phyloP scores from a whole-genome alignment of 64 coral and sea anemone species.

The Pachyseris speciosa region DNA sequence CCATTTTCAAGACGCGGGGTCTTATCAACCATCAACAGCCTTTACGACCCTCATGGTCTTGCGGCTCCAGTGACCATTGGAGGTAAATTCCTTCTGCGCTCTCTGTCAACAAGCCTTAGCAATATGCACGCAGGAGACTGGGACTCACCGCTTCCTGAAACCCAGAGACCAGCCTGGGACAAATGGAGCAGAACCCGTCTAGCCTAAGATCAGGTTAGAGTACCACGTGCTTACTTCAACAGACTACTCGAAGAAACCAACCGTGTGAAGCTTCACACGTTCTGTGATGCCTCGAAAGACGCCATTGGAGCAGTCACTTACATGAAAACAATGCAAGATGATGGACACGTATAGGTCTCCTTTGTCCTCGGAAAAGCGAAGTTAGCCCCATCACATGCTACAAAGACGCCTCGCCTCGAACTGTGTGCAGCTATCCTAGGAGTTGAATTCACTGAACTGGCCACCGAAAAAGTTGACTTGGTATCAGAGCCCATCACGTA shows the following conservation, averaged over 20 bases:
- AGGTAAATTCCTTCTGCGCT: slow-evolving; percentile 33
- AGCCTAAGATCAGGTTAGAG: not conserved
- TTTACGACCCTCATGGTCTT: slow-evolving; percentile 34
- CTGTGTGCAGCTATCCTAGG: slow-evolving; percentile 37
- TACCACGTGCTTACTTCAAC: not conserved
- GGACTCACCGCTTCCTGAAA: slow-evolving; percentile 32
- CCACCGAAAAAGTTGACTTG: not conserved
- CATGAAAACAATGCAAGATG: not conserved
- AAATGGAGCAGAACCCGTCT: slow-evolving; percentile 3
- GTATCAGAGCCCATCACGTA: not conserved
- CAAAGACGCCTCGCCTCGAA: slow-evolving; percentile 36
- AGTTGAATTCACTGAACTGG: not conserved
- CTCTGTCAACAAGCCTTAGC: not conserved
- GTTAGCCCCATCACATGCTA: not conserved
- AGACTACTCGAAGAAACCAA: not conserved
- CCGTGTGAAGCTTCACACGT: slow-evolving; percentile 29
- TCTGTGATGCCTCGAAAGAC: slow-evolving; percentile 2
- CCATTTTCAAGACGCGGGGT: slow-evolving; percentile 11
- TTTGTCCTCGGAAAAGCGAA: slow-evolving; percentile 32
- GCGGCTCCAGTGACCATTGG: slow-evolving; percentile 32
- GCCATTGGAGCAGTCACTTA: slow-evolving; percentile 30
- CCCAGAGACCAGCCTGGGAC: slow-evolving; percentile 30
- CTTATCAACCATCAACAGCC: slow-evolving; percentile 8
- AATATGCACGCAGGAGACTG: not conserved
- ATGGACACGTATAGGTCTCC: not conserved